Evolutionary conservation across 1,140 invertebrate genomes (phyloP).

Genomic region (Microplitis mediator): DNA sequence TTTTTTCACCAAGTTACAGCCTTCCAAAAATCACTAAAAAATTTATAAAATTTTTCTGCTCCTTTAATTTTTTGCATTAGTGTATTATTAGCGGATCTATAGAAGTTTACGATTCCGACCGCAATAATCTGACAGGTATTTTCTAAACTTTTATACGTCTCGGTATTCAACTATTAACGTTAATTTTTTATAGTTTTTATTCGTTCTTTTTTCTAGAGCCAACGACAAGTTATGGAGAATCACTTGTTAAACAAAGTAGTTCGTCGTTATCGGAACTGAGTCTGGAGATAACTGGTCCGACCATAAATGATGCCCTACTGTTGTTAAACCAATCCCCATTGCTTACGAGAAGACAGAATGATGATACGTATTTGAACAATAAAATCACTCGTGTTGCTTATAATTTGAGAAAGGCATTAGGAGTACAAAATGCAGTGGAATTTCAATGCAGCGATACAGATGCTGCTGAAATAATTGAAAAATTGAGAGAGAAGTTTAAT

Average conservation of each 20-base stretch:
- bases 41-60: too few species aligned
- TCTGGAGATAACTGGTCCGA: slow-evolving; percentile 22
- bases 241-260: slow-evolving; percentile 28
- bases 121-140: too few species aligned
- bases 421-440: too few species aligned
- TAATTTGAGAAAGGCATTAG: too few species aligned
- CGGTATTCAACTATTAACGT: slow-evolving; percentile 19
- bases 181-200: slow-evolving; percentile 23
- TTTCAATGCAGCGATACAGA: too few species aligned
- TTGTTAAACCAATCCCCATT: background rate
- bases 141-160: slow-evolving; percentile 13
- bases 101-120: slow-evolving; percentile 18
- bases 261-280: slow-evolving; percentile 24
- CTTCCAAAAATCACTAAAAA: too few species aligned
- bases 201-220: slow-evolving; percentile 21
- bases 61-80: too few species aligned
- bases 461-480: too few species aligned
- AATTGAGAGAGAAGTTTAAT: slow-evolving; percentile 1
- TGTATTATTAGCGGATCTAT: background rate
- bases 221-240: slow-evolving; percentile 26
- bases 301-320: slow-evolving; percentile 23
- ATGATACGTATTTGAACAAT: too few species aligned
- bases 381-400: too few species aligned
- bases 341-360: too few species aligned
- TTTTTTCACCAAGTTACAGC: too few species aligned